These are phyloP conservation scores for Acrossocheilus fasciatus DNA, from an alignment of 2,797 vertebrate species.

Conservation along the genomic window DNA sequence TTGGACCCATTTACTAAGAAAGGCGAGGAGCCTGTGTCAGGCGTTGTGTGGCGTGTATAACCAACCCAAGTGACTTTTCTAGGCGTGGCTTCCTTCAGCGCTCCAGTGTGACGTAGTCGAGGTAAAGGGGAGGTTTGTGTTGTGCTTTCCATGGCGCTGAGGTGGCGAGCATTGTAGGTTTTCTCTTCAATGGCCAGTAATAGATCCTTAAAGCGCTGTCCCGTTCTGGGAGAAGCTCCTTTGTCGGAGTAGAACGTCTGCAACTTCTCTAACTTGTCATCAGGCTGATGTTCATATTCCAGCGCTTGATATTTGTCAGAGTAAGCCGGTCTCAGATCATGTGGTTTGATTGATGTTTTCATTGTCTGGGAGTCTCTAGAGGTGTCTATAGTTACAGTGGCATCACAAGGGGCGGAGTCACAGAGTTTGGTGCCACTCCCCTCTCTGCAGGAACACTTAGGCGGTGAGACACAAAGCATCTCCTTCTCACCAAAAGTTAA, in stretches of 20 bases:
- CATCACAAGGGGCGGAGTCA: slow-evolving; percentile 76
- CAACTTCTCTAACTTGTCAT: slow-evolving; percentile 71
- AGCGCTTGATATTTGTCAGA: slow-evolving; percentile 64
- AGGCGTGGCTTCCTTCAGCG: slow-evolving; percentile 68
- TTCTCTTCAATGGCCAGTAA: slow-evolving; percentile 67
- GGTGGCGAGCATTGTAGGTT: slow-evolving; percentile 62
- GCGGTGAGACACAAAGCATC: slow-evolving; percentile 71
- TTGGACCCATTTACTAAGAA: slow-evolving; percentile 76
- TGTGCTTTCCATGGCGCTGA: slow-evolving; percentile 64
- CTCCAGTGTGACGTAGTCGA: slow-evolving; percentile 70
- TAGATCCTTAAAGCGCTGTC: slow-evolving; percentile 69
- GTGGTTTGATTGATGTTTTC: slow-evolving; percentile 61
- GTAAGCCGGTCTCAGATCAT: slow-evolving; percentile 68
- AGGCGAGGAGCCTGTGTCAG: slow-evolving; percentile 64
- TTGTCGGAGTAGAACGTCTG: slow-evolving; percentile 73
- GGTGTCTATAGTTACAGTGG: slow-evolving; percentile 67
- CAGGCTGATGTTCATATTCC: slow-evolving; percentile 65
- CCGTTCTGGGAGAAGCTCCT: slow-evolving; percentile 69
- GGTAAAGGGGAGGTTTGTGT: slow-evolving; percentile 72
- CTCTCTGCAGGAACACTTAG: slow-evolving; percentile 71
- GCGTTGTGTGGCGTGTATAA: slow-evolving; percentile 66
- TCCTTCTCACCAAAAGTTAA: slow-evolving; percentile 80
- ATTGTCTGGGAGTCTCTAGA: slow-evolving; percentile 64
- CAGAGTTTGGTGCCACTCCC: slow-evolving; percentile 66
- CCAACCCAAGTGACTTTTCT: slow-evolving; percentile 81